Evolutionary conservation across 1,140 invertebrate species (phyloP).

Genomic region (Bombus haemorrhoidalis): DNA sequence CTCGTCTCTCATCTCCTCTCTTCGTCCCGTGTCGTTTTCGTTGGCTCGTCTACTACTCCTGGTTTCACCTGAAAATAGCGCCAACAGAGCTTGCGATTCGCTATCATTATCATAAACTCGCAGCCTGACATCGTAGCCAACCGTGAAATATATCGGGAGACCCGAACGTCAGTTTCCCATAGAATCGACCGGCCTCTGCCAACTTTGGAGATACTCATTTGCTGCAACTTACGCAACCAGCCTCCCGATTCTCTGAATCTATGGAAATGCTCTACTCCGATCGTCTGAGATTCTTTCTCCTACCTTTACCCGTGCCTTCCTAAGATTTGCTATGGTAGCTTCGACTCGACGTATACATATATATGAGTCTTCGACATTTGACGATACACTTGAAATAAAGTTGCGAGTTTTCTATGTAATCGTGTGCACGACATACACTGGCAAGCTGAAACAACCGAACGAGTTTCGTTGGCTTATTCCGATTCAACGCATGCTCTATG

Average conservation of each 20-base stretch:
- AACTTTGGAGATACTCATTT: neutral
- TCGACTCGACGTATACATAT: too few relatives aligned
- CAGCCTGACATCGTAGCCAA: constrained; percentile 19
- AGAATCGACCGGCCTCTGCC: neutral
- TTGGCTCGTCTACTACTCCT: neutral
- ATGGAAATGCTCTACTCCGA: neutral
- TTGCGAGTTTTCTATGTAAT: too few relatives aligned
- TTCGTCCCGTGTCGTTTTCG: neutral
- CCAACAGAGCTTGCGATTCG: constrained; percentile 22
- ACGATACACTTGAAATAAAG: too few relatives aligned
- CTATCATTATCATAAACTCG: constrained; percentile 75
- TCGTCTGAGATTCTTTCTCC: neutral
- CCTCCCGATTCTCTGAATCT: neutral
- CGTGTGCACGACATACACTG: too few relatives aligned
- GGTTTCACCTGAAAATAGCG: constrained; percentile 32
- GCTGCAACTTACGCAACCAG: neutral
- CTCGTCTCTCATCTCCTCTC: neutral
- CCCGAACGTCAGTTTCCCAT: constrained; percentile 25
- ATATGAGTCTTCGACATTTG: too few relatives aligned
- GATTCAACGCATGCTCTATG: constrained; percentile 41
- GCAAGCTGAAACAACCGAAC: neutral
- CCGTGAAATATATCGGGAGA: constrained; percentile 20
- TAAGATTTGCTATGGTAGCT: neutral
- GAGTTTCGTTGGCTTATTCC: constrained; percentile 17
- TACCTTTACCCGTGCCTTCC: neutral